These are phyloP conservation scores for Coecobrya sp. DNA, from an alignment of 2,888 invertebrate species.

Conservation along the genomic window DNA sequence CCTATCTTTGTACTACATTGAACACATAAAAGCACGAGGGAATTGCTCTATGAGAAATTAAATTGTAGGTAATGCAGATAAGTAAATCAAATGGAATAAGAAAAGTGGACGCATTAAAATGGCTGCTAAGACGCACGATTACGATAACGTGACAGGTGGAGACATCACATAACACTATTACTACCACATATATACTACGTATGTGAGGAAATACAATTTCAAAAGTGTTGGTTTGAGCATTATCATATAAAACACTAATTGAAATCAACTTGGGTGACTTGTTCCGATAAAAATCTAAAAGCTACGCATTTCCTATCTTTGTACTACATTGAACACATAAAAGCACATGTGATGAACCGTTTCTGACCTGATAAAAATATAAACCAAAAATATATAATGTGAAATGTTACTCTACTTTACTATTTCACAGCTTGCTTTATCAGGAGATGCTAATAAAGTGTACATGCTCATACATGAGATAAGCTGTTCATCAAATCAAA, in stretches of 20 bases:
- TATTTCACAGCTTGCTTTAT: neutral
- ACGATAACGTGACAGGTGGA: no score
- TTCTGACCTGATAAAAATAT: neutral
- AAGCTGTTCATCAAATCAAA: no score
- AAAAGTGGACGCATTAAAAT: no score
- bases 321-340: neutral
- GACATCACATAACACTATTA: no score
- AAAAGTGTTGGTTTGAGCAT: slow-evolving; percentile 25
- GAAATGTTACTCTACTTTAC: neutral
- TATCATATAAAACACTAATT: slow-evolving; percentile 72
- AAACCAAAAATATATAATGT: neutral
- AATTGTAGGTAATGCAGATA: no score
- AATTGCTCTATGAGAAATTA: no score
- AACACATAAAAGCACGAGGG: neutral
- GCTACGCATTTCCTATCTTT: neutral
- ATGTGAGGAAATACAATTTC: no score
- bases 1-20: neutral
- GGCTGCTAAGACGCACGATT: no score
- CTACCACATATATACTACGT: no score
- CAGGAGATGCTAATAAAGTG: neutral
- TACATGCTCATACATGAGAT: neutral
- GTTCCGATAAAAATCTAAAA: slow-evolving; percentile 62
- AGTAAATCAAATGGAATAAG: no score
- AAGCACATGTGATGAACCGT: neutral
- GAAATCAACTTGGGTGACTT: slow-evolving; percentile 75